Conservation (phyloP, 2,113 vertebrate species). For the Loxodonta africana region DNA sequence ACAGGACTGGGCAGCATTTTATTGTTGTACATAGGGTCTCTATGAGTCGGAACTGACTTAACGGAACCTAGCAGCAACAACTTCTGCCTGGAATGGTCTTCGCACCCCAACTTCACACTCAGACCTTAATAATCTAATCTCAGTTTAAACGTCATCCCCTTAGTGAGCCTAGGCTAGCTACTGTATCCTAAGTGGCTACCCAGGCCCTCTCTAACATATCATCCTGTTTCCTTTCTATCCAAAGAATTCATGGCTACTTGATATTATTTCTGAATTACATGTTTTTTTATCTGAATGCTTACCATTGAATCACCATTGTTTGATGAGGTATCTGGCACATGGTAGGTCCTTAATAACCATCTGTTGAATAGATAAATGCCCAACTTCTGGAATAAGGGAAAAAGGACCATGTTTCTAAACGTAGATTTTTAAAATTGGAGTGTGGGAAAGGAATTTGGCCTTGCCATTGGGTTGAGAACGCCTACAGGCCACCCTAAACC, state of each 20-base stretch:
- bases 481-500: neutral
- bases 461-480: constrained; percentile 53
- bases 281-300: neutral
- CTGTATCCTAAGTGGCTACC: neutral
- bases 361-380: neutral
- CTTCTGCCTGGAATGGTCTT: neutral
- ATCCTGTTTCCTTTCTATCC: neutral
- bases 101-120: neutral
- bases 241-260: neutral
- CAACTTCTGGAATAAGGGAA: constrained; percentile 23
- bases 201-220: neutral
- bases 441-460: constrained; percentile 72
- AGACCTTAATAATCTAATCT: neutral
- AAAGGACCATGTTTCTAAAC: neutral
- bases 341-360: neutral
- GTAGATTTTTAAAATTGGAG: neutral
- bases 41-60: neutral
- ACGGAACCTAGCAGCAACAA: neutral
- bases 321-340: neutral
- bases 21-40: neutral
- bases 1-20: neutral
- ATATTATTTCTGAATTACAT: neutral
- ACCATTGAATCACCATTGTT: neutral
- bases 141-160: neutral
- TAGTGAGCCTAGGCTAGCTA: neutral